These are phyloP conservation scores for Pyralis farinalis DNA, from an alignment of 2,888 invertebrate species.

Conservation along the genomic window DNA sequence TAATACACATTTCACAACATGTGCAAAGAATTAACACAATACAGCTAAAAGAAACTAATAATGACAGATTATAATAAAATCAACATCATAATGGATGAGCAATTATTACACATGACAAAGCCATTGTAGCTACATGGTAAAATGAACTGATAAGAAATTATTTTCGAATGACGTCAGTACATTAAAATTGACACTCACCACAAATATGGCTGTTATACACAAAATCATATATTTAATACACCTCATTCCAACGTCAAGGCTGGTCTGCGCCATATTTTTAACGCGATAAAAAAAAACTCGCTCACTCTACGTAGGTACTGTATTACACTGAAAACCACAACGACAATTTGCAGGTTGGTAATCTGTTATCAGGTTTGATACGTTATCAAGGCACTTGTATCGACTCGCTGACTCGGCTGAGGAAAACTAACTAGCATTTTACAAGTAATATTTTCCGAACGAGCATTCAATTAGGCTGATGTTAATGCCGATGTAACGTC, in stretches of 20 bases:
- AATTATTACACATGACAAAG: too few relatives aligned
- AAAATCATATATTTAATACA: constrained; percentile 89
- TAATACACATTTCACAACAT: too few relatives aligned
- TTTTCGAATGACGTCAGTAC: background rate
- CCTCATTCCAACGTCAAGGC: constrained; percentile 84
- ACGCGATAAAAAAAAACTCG: background rate
- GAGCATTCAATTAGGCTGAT: constrained; percentile 11
- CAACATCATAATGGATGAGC: too few relatives aligned
- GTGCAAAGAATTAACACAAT: too few relatives aligned
- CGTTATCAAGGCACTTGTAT: constrained; percentile 21
- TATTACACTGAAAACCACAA: constrained; percentile 26
- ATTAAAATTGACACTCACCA: constrained; percentile 79
- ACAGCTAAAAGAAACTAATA: too few relatives aligned
- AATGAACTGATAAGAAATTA: constrained; percentile 6
- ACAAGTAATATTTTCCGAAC: constrained; percentile 30
- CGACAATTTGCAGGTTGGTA: constrained; percentile 23
- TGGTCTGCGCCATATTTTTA: constrained; percentile 47
- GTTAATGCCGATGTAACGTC: constrained; percentile 8
- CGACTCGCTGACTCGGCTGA: constrained; percentile 21
- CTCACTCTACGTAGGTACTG: constrained; percentile 19
- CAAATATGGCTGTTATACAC: constrained; percentile 88
- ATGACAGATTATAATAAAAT: too few relatives aligned
- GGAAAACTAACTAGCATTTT: constrained; percentile 20
- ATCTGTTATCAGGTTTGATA: constrained; percentile 36
- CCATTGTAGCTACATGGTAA: background rate